Conservation (phyloP, 2,797 vertebrate genomes). For the Helarctos malayanus region DNA sequence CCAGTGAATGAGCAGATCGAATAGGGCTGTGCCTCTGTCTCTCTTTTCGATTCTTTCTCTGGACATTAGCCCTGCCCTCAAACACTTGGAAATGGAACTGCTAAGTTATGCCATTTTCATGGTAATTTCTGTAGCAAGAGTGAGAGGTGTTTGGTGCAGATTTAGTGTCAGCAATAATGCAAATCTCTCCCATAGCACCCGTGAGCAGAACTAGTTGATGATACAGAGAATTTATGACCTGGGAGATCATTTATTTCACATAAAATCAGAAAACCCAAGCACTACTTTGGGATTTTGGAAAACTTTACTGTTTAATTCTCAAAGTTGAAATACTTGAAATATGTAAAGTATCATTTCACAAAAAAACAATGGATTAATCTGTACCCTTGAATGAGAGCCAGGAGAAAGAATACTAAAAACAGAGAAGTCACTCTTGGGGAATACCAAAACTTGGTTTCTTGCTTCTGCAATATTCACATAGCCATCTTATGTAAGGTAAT, state of each 20-base stretch:
- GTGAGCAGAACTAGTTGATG: constrained; percentile 66
- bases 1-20: background rate
- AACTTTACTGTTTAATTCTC: constrained; percentile 72
- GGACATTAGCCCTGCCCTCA: background rate
- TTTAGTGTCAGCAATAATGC: constrained; percentile 79
- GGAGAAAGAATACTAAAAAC: constrained; percentile 57
- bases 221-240: constrained; percentile 81
- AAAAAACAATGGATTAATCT: constrained; percentile 68
- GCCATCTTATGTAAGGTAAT: background rate
- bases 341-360: constrained; percentile 69
- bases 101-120: background rate
- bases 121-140: constrained; percentile 62
- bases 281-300: constrained; percentile 76
- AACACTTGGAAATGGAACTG: background rate
- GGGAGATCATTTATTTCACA: constrained; percentile 76
- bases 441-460: background rate
- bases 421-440: constrained; percentile 20
- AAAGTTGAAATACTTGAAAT: constrained; percentile 70
- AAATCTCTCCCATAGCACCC: constrained; percentile 73
- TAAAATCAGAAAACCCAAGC: constrained; percentile 77
- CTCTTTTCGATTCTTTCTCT: background rate
- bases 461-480: background rate
- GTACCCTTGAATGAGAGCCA: constrained; percentile 52
- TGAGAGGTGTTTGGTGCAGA: constrained; percentile 67
- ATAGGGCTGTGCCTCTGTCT: no score